Conservation (phyloP, 2,113 vertebrate species). For the Choloepus hoffmanni region DNA sequence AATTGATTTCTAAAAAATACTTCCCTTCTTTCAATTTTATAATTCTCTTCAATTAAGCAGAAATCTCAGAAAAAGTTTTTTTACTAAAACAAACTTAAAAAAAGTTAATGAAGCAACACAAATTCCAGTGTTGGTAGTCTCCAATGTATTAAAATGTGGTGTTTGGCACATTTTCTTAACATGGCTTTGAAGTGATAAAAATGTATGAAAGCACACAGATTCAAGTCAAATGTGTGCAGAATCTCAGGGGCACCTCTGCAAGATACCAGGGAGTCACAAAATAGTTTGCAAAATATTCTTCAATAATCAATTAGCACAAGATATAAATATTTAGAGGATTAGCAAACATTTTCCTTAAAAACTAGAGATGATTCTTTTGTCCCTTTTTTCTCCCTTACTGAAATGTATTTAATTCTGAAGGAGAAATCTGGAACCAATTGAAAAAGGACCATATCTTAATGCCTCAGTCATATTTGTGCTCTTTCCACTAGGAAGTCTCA, state of each 20-base stretch:
- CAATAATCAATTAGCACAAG: slow-evolving; percentile 32
- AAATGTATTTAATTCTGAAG: slow-evolving; percentile 42
- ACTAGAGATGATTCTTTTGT: background rate
- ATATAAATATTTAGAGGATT: slow-evolving; percentile 10
- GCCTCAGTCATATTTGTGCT: background rate
- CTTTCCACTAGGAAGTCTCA: background rate
- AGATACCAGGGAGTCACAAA: background rate
- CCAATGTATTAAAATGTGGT: background rate
- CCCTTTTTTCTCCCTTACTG: background rate
- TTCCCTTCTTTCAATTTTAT: background rate
- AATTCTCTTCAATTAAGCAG: background rate
- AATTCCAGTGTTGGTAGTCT: background rate
- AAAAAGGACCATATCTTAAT: background rate
- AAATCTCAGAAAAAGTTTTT: background rate
- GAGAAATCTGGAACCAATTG: background rate
- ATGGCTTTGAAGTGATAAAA: slow-evolving; percentile 28
- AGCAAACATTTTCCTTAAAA: slow-evolving; percentile 58
- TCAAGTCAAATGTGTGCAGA: background rate
- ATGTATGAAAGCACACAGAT: slow-evolving; percentile 22
- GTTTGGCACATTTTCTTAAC: slow-evolving; percentile 20
- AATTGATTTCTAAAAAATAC: background rate
- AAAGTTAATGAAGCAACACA: background rate
- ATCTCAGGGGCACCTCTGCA: background rate
- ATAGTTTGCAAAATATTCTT: slow-evolving; percentile 39
- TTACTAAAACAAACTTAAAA: background rate